Base-by-base conservation (phyloP, 2,888 invertebrate species). In the Notodonta dromedarius region DNA sequence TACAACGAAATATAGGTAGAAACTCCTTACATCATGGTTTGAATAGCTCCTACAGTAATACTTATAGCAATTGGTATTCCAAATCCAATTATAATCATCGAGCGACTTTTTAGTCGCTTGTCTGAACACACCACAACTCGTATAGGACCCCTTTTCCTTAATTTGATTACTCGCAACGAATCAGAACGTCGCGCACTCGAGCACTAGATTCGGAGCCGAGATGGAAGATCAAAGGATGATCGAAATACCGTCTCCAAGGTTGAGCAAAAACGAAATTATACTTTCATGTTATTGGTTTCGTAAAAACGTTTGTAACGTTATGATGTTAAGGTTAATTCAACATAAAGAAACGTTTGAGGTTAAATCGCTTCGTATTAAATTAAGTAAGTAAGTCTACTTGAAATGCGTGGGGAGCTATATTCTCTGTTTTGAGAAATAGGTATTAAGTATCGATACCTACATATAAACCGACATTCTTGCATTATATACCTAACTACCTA, bases 181-280 rank as follows among this genome's bases (percentile, higher is more conserved):
- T 79, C 77, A 58, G 62, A 50, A 44, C 35, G 44, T 42, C 42
- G 76, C 76, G 74, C 77, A 76, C 68, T 73, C 76, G 76, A 78
- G 80, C 79, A 74, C 76, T 77, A 73, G 74, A 72, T 73, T 70
- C 70, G 73, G 74, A 76, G 77, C 78, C 74, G 77, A 77, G 75
- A 77, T 77, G 82, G 78, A 81, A 87, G 85, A 85, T 87, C 85
- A 86, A 85, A 85, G 83, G 80, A 83, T 84, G 84, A 70, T 82
- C 79, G 78, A 50, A 46, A 46, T 32, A 14, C 54, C 80, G 80
- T 79, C 79, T 82, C 78, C 76, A 78, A 81, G 79, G 77, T 77
- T 70, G 75, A 74, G 62, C 76, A 80, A 77, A 85, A 84, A 83
- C 83, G 76, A 81, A 82, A 82, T 84, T 82, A 82, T 78, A 76